Percentiles rank a stretch among this genome's conserved stretches.
Conservation (phyloP, 2,888 invertebrate species). For the Hanleya hanleyi region DNA sequence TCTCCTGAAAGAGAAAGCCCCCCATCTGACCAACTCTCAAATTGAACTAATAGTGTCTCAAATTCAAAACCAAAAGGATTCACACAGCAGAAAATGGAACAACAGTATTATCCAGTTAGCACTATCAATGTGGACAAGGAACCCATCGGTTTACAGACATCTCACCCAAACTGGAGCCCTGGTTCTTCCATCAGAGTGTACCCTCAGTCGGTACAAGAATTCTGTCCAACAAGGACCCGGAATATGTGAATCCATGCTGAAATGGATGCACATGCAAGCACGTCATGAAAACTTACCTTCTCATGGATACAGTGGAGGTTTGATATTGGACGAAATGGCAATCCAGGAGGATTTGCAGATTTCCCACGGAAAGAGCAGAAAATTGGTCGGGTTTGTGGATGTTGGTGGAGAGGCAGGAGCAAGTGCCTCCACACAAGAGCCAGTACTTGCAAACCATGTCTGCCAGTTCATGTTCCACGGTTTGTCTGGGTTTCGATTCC, state of each 20-base stretch:
- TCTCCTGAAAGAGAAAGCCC: not conserved
- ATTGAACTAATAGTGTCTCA: not conserved
- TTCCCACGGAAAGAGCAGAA: not conserved
- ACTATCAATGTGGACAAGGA: not conserved
- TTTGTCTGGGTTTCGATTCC: not conserved
- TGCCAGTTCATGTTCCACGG: no score
- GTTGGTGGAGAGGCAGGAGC: not conserved
- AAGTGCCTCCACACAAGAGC: not conserved
- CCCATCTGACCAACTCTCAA: not conserved
- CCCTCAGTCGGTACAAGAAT: not conserved
- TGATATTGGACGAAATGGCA: not conserved
- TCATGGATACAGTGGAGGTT: not conserved
- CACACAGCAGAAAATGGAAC: not conserved
- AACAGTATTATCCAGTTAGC: not conserved
- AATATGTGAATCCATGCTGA: no score
- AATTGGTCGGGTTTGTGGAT: not conserved
- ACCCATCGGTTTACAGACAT: not conserved
- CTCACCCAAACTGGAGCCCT: not conserved
- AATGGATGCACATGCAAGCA: slow-evolving; percentile 14
- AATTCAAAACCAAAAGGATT: no score
- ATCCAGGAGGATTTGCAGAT: not conserved
- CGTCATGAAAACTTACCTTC: not conserved
- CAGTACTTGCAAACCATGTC: not conserved
- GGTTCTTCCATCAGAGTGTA: not conserved
- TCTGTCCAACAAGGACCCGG: no score